Percentiles rank a stretch among this genome's conserved stretches.
Conservation (phyloP, 2,888 invertebrate genomes). For the Erynnis tages region DNA sequence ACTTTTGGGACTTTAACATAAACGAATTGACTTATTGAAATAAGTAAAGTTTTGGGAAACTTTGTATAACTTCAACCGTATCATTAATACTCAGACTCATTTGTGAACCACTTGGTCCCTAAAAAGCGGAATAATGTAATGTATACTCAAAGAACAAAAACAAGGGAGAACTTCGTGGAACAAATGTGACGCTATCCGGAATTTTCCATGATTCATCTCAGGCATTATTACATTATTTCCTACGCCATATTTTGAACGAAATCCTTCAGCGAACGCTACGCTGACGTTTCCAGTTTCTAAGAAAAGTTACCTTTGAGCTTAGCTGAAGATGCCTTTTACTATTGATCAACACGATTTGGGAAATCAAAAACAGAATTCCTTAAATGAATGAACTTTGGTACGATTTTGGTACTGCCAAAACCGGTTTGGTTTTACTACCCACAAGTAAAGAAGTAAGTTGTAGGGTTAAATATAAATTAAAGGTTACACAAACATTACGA, state of each 20-base stretch:
- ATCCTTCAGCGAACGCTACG: slow-evolving; percentile 1
- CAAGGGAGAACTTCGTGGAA: slow-evolving; percentile 13
- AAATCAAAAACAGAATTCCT: no score
- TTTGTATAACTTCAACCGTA: background rate
- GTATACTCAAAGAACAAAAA: slow-evolving; percentile 9
- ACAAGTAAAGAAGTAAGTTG: no score
- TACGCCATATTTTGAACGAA: slow-evolving; percentile 17
- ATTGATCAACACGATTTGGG: no score
- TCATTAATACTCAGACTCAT: background rate
- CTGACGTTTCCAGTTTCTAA: slow-evolving; percentile 5
- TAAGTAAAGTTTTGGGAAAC: background rate
- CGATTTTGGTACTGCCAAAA: no score
- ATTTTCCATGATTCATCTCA: slow-evolving; percentile 26
- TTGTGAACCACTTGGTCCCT: background rate
- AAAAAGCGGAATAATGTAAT: background rate
- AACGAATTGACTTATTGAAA: no score
- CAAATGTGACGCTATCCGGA: slow-evolving; percentile 22
- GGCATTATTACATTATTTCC: slow-evolving; percentile 24
- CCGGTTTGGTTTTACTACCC: no score
- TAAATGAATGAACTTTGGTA: no score
- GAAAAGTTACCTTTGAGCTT: background rate
- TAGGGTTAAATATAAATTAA: background rate
- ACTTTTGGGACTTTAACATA: no score
- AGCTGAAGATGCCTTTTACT: background rate
- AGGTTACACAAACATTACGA: background rate